Base-by-base conservation (phyloP, 2,888 invertebrate species). In the Teleiodes luculella region DNA sequence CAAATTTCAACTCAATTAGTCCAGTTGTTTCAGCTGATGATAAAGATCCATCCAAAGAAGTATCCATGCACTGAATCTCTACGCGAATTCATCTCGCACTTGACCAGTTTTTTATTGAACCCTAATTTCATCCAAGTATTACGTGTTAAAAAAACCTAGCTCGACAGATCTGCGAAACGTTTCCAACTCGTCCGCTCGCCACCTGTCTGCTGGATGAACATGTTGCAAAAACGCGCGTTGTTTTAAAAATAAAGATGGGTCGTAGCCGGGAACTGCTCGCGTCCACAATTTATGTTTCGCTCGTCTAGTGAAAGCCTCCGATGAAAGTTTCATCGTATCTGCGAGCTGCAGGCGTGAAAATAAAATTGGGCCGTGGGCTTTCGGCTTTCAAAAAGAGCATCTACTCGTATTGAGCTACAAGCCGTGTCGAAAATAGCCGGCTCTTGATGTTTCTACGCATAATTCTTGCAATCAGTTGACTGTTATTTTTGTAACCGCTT, bases 331-430 rank as follows among this genome's bases (percentile, higher is more conserved):
- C 80, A 85, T 76, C 83, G 82, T 86, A 87, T 86, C 86, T 79
- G 71, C 67, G 72, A 75, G 76, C 72, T 86, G 82, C 87, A 87
- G 86, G 81, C 84, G 84, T 82, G 82, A 77, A 86, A 86, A 86
- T 39, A 86, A 85, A 86, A 83, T 78, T 75, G 75, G 70, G 71
- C 64, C 68, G 53, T n/a, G n/a, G n/a, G n/a, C 51, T 61, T 61
- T 58, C 51, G 54, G 61, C 58, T 57, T 56, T 58, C 54, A 57
- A 58, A 59, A 61, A 56, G 55, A 55, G 33, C 52, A 39, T 51
- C 33, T 48, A n/a, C n/a, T n/a, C n/a, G n/a, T n/a, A 55, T 59
- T 57, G 57, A 55, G 53, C 51, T 54, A 41, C 10, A 28, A 33
- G 41, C 24, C 43, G 45, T 53, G 51, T 10, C 18, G 50, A 39